Percentiles rank a stretch among this genome's conserved stretches.
phyloP scores from a whole-genome alignment of 35 echinoderm and acorn worm genomes.

The Stichopus chloronotus region DNA sequence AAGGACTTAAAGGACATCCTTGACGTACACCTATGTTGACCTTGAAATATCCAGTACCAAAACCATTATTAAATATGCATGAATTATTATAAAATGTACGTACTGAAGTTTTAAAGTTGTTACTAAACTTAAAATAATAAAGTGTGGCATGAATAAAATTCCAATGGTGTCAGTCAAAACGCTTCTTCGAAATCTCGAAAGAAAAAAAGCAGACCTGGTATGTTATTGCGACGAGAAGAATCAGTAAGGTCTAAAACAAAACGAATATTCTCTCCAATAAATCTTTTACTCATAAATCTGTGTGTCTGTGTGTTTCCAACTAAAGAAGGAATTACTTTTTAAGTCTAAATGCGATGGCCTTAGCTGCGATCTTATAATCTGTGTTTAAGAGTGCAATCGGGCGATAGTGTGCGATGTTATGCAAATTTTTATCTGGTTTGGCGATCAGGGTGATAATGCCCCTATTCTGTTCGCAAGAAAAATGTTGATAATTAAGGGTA shows the following conservation, averaged over 20 bases:
- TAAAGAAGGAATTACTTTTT: background rate
- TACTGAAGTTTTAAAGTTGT: too few species aligned
- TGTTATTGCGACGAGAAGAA: background rate
- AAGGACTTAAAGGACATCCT: too few species aligned
- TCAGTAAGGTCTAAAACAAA: background rate
- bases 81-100: too few species aligned
- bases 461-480: background rate
- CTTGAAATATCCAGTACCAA: too few species aligned
- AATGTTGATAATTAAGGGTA: background rate
- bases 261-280: constrained; percentile 38
- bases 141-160: too few species aligned
- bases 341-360: background rate
- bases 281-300: constrained; percentile 17
- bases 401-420: background rate
- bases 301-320: background rate
- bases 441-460: background rate
- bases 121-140: too few species aligned
- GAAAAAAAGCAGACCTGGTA: background rate
- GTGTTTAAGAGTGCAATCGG: constrained; percentile 12
- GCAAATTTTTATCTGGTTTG: constrained; percentile 15
- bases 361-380: constrained; percentile 38
- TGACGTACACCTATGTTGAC: too few species aligned
- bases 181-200: background rate
- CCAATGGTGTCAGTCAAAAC: too few species aligned
- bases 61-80: too few species aligned